Percentiles rank a stretch among this genome's conserved stretches.
phyloP scores from a whole-genome alignment of 2,888 invertebrate species.

The Limenitis camilla region DNA sequence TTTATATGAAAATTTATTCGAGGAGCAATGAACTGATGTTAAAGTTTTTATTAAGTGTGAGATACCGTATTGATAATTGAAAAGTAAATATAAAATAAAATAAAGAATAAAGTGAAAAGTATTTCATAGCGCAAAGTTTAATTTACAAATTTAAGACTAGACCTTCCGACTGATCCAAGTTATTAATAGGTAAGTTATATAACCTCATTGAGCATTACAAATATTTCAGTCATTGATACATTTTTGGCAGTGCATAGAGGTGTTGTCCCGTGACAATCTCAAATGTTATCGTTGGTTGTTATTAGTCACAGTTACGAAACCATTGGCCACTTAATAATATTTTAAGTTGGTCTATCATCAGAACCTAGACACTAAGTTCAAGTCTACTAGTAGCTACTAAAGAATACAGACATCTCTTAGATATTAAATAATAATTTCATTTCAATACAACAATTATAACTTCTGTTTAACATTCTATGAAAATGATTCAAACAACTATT shows the following conservation, averaged over 20 bases:
- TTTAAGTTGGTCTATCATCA: background rate
- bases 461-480: too few species aligned
- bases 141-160: background rate
- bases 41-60: too few species aligned
- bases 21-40: too few species aligned
- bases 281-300: slow-evolving; percentile 29
- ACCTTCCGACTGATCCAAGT: background rate
- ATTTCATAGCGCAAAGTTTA: background rate
- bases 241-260: slow-evolving; percentile 29
- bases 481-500: too few species aligned
- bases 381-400: too few species aligned
- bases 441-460: too few species aligned
- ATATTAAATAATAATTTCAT: too few species aligned
- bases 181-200: slow-evolving; percentile 10
- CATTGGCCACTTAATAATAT: slow-evolving; percentile 6
- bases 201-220: slow-evolving; percentile 9
- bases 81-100: too few species aligned
- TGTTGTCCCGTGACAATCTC: slow-evolving; percentile 40
- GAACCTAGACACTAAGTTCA: background rate
- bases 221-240: slow-evolving; percentile 24
- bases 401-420: too few species aligned
- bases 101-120: too few species aligned
- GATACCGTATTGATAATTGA: too few species aligned
- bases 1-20: too few species aligned
- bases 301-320: slow-evolving; percentile 40